Conservation (phyloP, 2,797 vertebrate species). For the Urophycis tenuis region DNA sequence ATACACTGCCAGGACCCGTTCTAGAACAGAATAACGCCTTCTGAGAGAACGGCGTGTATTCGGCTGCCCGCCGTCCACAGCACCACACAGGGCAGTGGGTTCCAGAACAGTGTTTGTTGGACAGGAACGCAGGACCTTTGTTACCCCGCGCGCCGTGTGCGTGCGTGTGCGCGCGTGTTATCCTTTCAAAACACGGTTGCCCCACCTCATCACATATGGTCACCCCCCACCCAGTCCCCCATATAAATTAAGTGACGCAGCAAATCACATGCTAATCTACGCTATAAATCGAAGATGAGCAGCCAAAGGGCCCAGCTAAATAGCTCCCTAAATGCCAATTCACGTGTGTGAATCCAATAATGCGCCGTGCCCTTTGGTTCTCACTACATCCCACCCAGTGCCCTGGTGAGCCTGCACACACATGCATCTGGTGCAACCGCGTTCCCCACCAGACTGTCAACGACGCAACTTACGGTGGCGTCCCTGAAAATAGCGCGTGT, state of each 20-base stretch:
- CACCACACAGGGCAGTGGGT: conserved; percentile 52
- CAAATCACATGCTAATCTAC: not conserved
- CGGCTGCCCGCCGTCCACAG: conserved; percentile 46
- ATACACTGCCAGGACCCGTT: conserved; percentile 34
- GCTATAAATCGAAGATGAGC: too few relatives aligned
- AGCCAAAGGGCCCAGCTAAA: too few relatives aligned
- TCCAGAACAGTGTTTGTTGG: conserved; percentile 66
- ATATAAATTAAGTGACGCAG: conserved; percentile 32
- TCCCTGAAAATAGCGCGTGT: too few relatives aligned
- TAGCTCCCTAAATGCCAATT: too few relatives aligned
- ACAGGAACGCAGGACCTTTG: conserved; percentile 54
- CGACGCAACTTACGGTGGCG: not conserved
- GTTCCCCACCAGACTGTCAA: not conserved
- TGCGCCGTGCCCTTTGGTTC: too few relatives aligned
- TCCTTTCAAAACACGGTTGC: too few relatives aligned
- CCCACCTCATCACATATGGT: too few relatives aligned
- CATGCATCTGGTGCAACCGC: not conserved
- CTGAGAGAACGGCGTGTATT: conserved; percentile 45
- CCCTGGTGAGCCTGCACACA: not conserved
- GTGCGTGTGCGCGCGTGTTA: conserved; percentile 26
- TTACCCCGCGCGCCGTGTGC: conserved; percentile 38
- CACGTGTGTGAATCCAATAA: too few relatives aligned
- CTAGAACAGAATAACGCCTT: conserved; percentile 48
- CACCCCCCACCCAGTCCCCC: conserved; percentile 2
- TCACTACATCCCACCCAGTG: not conserved